Conservation (phyloP, 2,797 vertebrate genomes). For the Pterois miles region DNA sequence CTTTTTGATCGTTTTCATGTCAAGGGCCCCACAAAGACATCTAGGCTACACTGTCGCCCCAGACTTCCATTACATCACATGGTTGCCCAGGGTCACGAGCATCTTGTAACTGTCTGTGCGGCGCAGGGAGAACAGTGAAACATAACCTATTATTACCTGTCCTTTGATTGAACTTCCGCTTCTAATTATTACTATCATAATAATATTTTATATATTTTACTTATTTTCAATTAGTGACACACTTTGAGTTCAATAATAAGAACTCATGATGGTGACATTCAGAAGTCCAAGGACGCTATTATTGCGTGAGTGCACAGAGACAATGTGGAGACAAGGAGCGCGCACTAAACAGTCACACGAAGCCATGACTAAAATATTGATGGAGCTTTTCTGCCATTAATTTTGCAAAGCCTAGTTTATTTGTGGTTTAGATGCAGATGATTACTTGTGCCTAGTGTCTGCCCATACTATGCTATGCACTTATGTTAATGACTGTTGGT, state of each 20-base stretch:
- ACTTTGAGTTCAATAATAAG: conserved; percentile 10
- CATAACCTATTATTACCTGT: not conserved
- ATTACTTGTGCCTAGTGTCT: not conserved
- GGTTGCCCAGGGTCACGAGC: conserved; percentile 12
- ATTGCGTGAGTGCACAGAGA: conserved; percentile 18
- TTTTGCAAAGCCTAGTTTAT: conserved; percentile 55
- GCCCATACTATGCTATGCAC: not conserved
- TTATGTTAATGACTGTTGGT: not conserved
- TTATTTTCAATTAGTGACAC: conserved; percentile 6
- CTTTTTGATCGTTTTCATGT: conserved; percentile 1
- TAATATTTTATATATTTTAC: not conserved
- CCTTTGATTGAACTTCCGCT: not conserved
- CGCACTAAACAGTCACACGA: conserved; percentile 21
- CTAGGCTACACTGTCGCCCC: not conserved
- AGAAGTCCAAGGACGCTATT: conserved; percentile 13
- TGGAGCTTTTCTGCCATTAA: conserved; percentile 45
- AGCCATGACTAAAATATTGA: conserved; percentile 60
- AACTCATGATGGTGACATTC: not conserved
- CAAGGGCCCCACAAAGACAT: not conserved
- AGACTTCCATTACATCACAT: conserved; percentile 23
- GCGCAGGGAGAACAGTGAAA: not conserved
- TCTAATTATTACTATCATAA: not conserved
- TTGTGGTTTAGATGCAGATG: not conserved
- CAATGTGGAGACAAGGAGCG: conserved; percentile 9
- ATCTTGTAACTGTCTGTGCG: not conserved